phyloP scores from a whole-genome alignment of 2,888 invertebrate species.

The Rotaria sp. region DNA sequence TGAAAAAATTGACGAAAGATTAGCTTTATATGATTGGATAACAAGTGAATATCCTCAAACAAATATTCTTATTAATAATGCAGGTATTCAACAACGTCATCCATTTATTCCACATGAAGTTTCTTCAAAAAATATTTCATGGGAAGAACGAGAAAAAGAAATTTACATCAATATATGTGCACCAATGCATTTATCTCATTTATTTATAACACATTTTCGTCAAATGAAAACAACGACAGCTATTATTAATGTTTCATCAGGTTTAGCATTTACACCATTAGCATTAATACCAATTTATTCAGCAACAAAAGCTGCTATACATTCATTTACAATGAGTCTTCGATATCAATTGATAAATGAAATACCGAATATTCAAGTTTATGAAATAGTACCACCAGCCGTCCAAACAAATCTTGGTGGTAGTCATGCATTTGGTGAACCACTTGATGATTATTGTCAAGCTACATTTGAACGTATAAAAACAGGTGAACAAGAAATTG shows the following conservation, averaged over 20 bases:
- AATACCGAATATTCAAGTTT: not conserved
- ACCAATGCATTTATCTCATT: not conserved
- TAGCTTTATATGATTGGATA: not conserved
- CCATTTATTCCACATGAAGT: not conserved
- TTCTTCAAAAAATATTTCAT: not conserved
- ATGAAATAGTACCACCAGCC: not conserved
- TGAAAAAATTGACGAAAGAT: not conserved
- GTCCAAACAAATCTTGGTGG: slow-evolving; percentile 25
- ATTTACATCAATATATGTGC: slow-evolving; percentile 5
- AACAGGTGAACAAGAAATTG: slow-evolving; percentile 19
- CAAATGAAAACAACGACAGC: not conserved
- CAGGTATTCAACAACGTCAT: slow-evolving; percentile 16
- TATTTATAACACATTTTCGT: slow-evolving; percentile 1
- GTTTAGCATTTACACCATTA: not conserved
- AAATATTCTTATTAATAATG: slow-evolving; percentile 1
- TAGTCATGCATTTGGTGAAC: slow-evolving; percentile 9
- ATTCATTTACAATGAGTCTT: slow-evolving; percentile 2
- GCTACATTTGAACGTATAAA: not conserved
- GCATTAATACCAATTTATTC: not conserved
- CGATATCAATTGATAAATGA: not conserved
- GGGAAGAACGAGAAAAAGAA: slow-evolving; percentile 14
- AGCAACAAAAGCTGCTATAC: slow-evolving; percentile 7
- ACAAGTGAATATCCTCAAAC: not conserved
- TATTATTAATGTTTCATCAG: slow-evolving; percentile 18
- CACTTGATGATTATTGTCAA: not conserved